Evolutionary conservation across 37 sponge, comb jelly and placozoan genomes (phyloP).

Genomic region (Corticium candelabrum): DNA sequence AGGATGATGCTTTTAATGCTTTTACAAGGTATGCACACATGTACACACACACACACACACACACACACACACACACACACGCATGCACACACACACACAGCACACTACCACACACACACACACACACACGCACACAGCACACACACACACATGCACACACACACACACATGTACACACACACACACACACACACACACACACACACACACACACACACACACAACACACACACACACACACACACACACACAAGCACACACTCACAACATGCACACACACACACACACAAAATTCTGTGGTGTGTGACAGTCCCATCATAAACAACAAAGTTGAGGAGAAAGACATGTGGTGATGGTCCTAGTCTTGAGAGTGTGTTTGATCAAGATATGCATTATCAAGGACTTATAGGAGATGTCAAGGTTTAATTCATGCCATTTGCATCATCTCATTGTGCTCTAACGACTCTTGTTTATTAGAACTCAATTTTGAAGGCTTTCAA

Average conservation of each 20-base stretch:
- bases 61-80: too few relatives aligned
- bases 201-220: too few relatives aligned
- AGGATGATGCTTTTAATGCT: conserved; percentile 74
- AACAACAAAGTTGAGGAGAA: conserved; percentile 83
- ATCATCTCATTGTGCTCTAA: too few relatives aligned
- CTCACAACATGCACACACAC: not conserved
- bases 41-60: too few relatives aligned
- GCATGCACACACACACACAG: not conserved
- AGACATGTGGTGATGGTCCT: conserved; percentile 81
- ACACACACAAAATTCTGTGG: not conserved
- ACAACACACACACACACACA: not conserved
- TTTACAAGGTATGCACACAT: conserved; percentile 58
- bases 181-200: too few relatives aligned
- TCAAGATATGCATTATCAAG: conserved; percentile 57
- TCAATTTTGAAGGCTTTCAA: not conserved
- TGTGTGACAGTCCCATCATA: conserved; percentile 80
- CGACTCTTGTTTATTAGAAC: too few relatives aligned
- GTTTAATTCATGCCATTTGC: too few relatives aligned
- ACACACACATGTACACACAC: too few relatives aligned
- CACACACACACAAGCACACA: conserved; percentile 5
- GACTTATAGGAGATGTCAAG: conserved; percentile 34
- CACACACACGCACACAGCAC: too few relatives aligned
- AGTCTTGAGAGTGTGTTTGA: conserved; percentile 69
- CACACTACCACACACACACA: not conserved
- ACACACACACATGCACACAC: not conserved